Evolutionary conservation across 2,113 vertebrate species (phyloP).

Genomic region (Heterotilapia buettikoferi): DNA sequence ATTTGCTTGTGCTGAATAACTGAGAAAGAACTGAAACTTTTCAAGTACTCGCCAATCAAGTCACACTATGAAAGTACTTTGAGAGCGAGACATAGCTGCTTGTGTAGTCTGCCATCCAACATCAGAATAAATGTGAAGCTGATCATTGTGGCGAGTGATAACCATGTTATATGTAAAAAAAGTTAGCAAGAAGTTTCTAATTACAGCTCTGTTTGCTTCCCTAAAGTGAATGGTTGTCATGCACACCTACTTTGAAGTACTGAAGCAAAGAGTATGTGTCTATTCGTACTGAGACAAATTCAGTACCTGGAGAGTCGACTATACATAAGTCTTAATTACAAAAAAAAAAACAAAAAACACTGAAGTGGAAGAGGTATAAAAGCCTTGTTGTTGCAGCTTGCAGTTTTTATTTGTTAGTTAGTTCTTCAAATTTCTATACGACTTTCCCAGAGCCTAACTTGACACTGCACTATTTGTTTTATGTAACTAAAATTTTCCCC

Average conservation of each 20-base stretch:
- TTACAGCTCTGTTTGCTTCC: neutral
- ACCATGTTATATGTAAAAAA: neutral
- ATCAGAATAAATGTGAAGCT: neutral
- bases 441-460: neutral
- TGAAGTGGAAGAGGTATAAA: neutral
- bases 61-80: neutral
- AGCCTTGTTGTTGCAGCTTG: neutral
- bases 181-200: neutral
- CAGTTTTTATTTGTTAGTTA: neutral
- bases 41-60: neutral
- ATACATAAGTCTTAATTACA: neutral
- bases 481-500: neutral
- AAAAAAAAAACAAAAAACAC: fast-evolving
- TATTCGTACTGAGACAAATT: neutral
- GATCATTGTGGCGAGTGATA: neutral
- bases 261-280: neutral
- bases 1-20: neutral
- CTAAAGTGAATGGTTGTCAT: neutral
- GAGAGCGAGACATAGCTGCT: neutral
- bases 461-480: neutral
- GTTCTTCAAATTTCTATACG: neutral
- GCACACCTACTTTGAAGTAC: neutral
- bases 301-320: neutral
- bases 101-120: neutral
- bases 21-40: neutral